A percentile compares a stretch with the other conserved stretches of the same genome.
phyloP scores from a whole-genome alignment of 1,140 invertebrate species.

The Pachypeltis micranthus region DNA sequence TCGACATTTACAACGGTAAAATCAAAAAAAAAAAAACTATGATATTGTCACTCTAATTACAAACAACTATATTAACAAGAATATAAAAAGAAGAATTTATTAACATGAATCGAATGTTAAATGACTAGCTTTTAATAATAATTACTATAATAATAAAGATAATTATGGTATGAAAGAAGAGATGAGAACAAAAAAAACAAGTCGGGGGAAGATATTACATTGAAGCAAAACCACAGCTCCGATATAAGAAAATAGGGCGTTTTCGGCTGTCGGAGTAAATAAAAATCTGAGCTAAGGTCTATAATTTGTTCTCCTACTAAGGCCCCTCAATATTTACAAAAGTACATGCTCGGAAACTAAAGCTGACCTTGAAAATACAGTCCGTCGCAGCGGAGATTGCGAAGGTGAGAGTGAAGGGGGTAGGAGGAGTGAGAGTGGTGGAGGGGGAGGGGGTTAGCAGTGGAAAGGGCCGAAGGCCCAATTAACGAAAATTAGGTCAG shows the following conservation, averaged over 20 bases:
- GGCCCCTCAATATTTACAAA: constrained; percentile 16
- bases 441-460: too few species aligned
- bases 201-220: too few species aligned
- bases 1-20: constrained; percentile 25
- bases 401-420: too few species aligned
- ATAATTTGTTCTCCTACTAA: constrained; percentile 12
- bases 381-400: too few species aligned
- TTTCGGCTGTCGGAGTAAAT: background rate
- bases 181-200: too few species aligned
- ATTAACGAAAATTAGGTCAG: too few species aligned
- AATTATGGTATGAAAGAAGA: background rate
- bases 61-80: background rate
- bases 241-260: background rate
- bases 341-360: too few species aligned
- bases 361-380: too few species aligned
- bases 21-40: background rate
- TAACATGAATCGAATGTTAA: background rate
- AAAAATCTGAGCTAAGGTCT: constrained; percentile 8
- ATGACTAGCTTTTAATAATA: background rate
- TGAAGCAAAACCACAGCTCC: too few species aligned
- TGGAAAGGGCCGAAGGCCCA: too few species aligned
- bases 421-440: too few species aligned
- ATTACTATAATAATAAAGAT: background rate
- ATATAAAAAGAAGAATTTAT: background rate
- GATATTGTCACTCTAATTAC: too few species aligned